phyloP scores from a whole-genome alignment of 2,888 invertebrate genomes.

The Cepaea hortensis region DNA sequence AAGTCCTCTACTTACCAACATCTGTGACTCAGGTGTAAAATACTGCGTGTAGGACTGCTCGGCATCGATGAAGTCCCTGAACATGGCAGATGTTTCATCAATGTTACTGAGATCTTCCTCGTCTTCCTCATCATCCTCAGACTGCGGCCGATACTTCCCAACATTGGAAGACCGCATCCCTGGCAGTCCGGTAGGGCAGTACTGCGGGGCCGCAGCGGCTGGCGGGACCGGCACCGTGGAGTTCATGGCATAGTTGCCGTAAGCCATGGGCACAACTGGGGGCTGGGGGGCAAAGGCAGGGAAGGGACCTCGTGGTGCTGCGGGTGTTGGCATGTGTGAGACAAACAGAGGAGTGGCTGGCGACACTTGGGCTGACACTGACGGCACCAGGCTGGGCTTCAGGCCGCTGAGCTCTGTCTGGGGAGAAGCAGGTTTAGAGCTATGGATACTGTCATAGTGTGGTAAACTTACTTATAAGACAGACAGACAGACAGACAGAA shows the following conservation, averaged over 20 bases:
- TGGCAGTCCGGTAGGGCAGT: constrained; percentile 50
- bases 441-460: no score
- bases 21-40: constrained; percentile 60
- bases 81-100: constrained; percentile 60
- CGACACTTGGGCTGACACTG: constrained; percentile 75
- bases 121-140: constrained; percentile 70
- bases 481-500: no score
- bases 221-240: constrained; percentile 42
- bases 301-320: constrained; percentile 45
- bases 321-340: constrained; percentile 39
- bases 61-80: constrained; percentile 64
- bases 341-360: constrained; percentile 47
- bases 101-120: constrained; percentile 51
- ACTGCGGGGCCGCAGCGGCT: constrained; percentile 13
- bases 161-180: constrained; percentile 49
- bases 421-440: not conserved
- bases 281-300: constrained; percentile 27
- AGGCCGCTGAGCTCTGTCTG: constrained; percentile 59
- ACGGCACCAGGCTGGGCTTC: constrained; percentile 56
- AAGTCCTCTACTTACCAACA: constrained; percentile 50
- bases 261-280: constrained; percentile 34
- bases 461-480: no score
- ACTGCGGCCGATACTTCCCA: constrained; percentile 40
- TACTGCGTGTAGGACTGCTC: constrained; percentile 57
- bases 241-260: constrained; percentile 38